Conservation (phyloP, 2,113 vertebrate species). For the Synchiropus splendidus region DNA sequence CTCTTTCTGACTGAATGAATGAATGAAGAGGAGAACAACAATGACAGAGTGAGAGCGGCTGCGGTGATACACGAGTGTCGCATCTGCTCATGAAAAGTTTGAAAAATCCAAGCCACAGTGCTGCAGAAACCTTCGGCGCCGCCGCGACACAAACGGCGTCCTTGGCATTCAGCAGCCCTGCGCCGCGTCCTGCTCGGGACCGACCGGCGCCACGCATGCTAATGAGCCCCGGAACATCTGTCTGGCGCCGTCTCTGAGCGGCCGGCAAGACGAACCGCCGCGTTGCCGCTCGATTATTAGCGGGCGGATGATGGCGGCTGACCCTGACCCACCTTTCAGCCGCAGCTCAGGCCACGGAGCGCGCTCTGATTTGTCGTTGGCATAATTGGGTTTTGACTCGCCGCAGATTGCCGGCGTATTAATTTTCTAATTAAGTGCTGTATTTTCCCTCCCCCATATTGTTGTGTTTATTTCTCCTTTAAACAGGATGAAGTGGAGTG, state of each 20-base stretch:
- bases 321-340: slow-evolving; percentile 39
- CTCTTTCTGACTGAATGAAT: no score
- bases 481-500: slow-evolving; percentile 48
- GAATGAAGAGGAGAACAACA: no score
- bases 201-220: slow-evolving; percentile 53
- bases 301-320: slow-evolving; percentile 27
- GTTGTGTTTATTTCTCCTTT: slow-evolving; percentile 49
- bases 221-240: slow-evolving; percentile 71
- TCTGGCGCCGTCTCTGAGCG: slow-evolving; percentile 46
- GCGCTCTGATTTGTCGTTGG: slow-evolving; percentile 37
- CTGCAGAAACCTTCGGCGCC: slow-evolving; percentile 13
- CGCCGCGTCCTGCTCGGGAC: slow-evolving; percentile 46
- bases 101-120: slow-evolving; percentile 6
- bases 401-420: slow-evolving; percentile 53
- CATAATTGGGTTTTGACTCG: slow-evolving; percentile 56
- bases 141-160: slow-evolving; percentile 41
- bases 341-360: slow-evolving; percentile 5
- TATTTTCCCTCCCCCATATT: slow-evolving; percentile 38
- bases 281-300: slow-evolving; percentile 56
- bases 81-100: no score
- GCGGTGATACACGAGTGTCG: no score
- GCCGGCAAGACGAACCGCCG: slow-evolving; percentile 54
- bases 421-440: slow-evolving; percentile 59
- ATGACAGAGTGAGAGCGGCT: no score
- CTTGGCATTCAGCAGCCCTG: slow-evolving; percentile 66